A percentile compares a stretch with the other conserved stretches of the same genome.
phyloP scores from a whole-genome alignment of 2,888 invertebrate genomes.

The Zootermopsis nevadensis region DNA sequence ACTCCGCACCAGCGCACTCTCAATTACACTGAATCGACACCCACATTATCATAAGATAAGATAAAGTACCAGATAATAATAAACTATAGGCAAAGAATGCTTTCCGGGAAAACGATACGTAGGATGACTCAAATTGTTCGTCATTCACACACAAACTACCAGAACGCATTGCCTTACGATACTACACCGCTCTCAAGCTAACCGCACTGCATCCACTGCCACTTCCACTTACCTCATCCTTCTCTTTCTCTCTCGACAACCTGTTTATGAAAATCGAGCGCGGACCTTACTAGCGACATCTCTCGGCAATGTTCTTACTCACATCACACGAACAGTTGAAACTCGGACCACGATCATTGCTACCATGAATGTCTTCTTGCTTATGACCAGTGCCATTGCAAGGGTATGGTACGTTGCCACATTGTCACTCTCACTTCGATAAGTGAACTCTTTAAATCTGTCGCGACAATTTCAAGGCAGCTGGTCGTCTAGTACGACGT shows the following conservation, averaged over 20 bases:
- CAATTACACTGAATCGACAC: not conserved
- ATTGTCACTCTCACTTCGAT: too few species aligned
- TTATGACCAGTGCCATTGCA: too few species aligned
- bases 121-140: not conserved
- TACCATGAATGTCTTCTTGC: too few species aligned
- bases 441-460: too few species aligned
- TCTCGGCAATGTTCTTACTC: not conserved
- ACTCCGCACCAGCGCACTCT: conserved; percentile 1
- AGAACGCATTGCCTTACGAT: not conserved
- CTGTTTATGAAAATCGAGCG: not conserved
- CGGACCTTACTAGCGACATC: not conserved
- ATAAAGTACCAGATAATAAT: not conserved
- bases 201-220: not conserved
- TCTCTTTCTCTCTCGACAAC: not conserved
- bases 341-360: too few species aligned
- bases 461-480: too few species aligned
- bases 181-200: not conserved
- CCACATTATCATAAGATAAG: not conserved
- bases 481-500: too few species aligned
- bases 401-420: too few species aligned
- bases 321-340: too few species aligned
- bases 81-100: not conserved
- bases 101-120: not conserved
- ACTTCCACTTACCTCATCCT: not conserved
- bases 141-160: not conserved